Percentiles rank a stretch among this genome's conserved stretches.
Evolutionary conservation across 2,797 vertebrate species (phyloP).

Genomic region (Acridotheres tristis): DNA sequence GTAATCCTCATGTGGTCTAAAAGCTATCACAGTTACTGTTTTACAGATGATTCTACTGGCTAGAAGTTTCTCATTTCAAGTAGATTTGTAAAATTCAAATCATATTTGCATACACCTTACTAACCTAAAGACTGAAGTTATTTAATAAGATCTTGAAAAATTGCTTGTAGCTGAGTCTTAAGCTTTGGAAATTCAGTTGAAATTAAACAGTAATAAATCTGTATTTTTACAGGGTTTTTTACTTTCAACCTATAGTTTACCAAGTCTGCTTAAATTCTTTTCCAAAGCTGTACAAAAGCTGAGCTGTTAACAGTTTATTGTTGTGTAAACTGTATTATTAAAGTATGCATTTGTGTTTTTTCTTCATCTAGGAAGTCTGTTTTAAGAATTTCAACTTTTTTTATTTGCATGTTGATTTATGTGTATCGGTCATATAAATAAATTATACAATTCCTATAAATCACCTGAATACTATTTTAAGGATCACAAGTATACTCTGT

Average conservation of each 20-base stretch:
- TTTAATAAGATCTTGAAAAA: background rate
- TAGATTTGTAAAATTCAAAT: background rate
- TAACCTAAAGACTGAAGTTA: background rate
- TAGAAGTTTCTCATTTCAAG: background rate
- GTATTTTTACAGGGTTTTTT: background rate
- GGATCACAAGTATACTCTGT: background rate
- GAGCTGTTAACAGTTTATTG: conserved; percentile 21
- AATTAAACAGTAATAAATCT: background rate
- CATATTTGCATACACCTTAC: background rate
- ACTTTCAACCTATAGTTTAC: conserved; percentile 13
- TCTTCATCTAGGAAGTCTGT: background rate
- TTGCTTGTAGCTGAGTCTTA: background rate
- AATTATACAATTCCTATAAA: background rate
- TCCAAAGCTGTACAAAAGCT: background rate
- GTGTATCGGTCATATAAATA: background rate
- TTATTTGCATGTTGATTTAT: background rate
- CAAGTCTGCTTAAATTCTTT: background rate
- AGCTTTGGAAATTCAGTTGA: background rate
- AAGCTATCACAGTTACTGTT: background rate
- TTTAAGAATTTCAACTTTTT: background rate
- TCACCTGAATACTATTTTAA: background rate
- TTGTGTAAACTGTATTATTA: background rate
- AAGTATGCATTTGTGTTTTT: background rate
- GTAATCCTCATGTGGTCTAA: background rate
- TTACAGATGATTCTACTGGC: background rate